Base-by-base conservation (phyloP, 2,888 invertebrate genomes). In the Phrixothrix hirtus region DNA sequence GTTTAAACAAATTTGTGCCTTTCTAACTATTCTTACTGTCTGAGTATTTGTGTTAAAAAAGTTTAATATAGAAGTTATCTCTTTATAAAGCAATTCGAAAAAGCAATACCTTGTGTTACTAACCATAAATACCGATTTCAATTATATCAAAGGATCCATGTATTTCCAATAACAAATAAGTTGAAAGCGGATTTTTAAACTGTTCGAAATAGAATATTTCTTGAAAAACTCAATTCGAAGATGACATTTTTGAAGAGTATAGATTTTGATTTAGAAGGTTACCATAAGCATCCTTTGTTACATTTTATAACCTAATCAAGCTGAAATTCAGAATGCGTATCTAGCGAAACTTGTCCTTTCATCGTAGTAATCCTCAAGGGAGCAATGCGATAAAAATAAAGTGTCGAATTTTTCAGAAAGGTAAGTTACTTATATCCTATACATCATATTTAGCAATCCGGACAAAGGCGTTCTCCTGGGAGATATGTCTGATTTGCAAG, bases 351-450 rank as follows among this genome's bases (percentile, higher is more conserved):
- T 55, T 59, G 59, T 59, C 59, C 57, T 59, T 57, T 59, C 53
- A 47, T 44, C 50, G 47, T 43, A 21, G 44, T 32, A 47, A 49
- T 49, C 45, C 50, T 29, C 59, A 15, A 35, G 59, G 57, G 61
- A 55, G 55, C 57, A 58, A 60, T 61, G 52, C 57, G 59, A 61
- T 59, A 61, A 59, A 61, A 61, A 61, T 60, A 61, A 60, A 61
- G 52, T 57, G 61, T 53, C 52, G 57, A 55, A 50, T 60, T 61
- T 61, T 59, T 55, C 48, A 53, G 53, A 55, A 55, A 55, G 56
- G 57, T 61, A 59, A 61, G 58, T 59, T 51, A 57, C 53, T 59
- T 59, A 61, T 55, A 45, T 49, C 45, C 46, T 53, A 58, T 61
- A 59, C 59, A 59, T 59, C 59, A 59, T 61, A 59, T 61, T 59